Base-by-base conservation (phyloP, 2,113 vertebrate genomes). In the Mirounga angustirostris region DNA sequence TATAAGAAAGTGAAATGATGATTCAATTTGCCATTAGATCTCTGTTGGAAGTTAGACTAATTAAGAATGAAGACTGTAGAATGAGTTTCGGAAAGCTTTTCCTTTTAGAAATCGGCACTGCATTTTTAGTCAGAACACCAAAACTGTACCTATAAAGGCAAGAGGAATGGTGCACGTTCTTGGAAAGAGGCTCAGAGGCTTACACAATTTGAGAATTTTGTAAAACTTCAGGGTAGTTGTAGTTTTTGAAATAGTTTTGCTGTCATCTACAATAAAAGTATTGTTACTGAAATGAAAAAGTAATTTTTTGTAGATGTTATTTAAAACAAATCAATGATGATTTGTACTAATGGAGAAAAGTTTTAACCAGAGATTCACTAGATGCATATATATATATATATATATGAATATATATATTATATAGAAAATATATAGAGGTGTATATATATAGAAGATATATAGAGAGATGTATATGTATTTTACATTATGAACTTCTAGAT, bases 11-110 rank as follows among this genome's bases (percentile, higher is more conserved):
- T 13, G 69, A 96, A 52, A 71, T 22, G 71, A 10, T 67, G 46
- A 65, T 65, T 94, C 28, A 85, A 33, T 33, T 26, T 76, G 52
- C 12, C 26, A 58, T 54, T 28, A 12, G 33, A 82, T 76, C 69
- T 92, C 87, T 86, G 33, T 74, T 92, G 65, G 36, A 95, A 88
- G 24, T 91, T 86, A 40, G 22, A n/a, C 30, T 58, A 87, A 56
- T 80, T 63, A 97, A 95, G 52, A 93, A 87, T 56, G 86, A 63
- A 87, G 21, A 90, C 10, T 16, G 11, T 7, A 12, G 2, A 43
- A n/a, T 46, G 22, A 69, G 28, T 82, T 96, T 87, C 6, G 26
- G 56, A 82, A 54, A 59, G 22, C 1, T 78, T 85, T 61, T 24
- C 7, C 10, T 76, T 95, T 78, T 11, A 80, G 87, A 88, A 73